Evolutionary conservation across 2,888 invertebrate species (phyloP), one percentile per base, ranked within the genome.

Genomic region (Auanema freiburgensis): DNA sequence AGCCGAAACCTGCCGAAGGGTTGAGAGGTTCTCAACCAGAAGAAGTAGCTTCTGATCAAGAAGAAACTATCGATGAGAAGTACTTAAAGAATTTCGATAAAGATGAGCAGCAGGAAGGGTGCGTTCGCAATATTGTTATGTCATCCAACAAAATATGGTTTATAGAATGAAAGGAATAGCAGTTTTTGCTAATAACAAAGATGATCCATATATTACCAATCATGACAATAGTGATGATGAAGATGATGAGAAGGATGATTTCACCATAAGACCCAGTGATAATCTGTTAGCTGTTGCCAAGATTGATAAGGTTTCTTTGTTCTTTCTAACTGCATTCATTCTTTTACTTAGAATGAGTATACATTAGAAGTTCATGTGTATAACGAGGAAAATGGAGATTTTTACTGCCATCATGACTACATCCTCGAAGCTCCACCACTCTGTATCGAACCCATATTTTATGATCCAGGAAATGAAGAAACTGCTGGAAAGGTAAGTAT

Each of bases 401-500:
- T 95, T 67, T 98, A 70, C 52, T 71, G 80, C 23, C 95, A 96
- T 84, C 96, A 97, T 84, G 95, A 97, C 85, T 89, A 93, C 65
- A 86, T 93, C 23, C 85, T 98, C 65, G 91, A 93, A 0, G 90
- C 92, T 74, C 92, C 92, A 84, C 95, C 96, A 0, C 87, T 97
- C 12, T 92, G 92, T 79, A 69, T 96, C 57, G 95, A 96, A 85
- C 93, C 94, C 92, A 86, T 97, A 63, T 91, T 91, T 84, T 92
- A 90, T 84, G 92, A 94, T 84, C 90, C 92, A 0, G 85, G 88
- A 85, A 90, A 90, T 69, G 88, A 89, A 21, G 64, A 71, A 52
- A 73, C 69, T 24, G 3, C 33, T 33, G 69, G 68, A 55, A 69
- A 72, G 49, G 59, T 59, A 23, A 2, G 21, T 65, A 49, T 23